Evolutionary conservation across 2,113 vertebrate genomes (phyloP), one percentile per base, ranked within the genome.

Genomic region (Dipodomys merriami): DNA sequence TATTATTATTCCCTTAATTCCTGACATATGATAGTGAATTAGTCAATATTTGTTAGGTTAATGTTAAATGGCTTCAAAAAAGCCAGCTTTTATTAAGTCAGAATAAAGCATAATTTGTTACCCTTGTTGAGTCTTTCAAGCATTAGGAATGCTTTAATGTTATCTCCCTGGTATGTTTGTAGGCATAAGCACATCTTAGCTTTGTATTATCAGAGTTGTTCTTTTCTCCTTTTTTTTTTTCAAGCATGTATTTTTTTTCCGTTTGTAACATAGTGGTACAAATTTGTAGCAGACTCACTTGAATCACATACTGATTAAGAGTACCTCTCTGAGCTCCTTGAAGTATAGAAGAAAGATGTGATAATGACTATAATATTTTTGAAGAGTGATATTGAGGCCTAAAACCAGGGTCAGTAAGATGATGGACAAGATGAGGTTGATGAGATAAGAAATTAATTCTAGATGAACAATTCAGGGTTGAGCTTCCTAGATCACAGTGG

Each of bases 401-500:
- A 88, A 76, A 82, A 44, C 29, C 29, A 8, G 33, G 39, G 67
- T 86, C 77, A 83, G 9, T 49, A 60, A 91, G 7, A 83, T 7
- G 2, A 20, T 53, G 12, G 39, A 76, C 73, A 53, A 85, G 57
- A 78, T 79, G 16, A 93, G 5, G 19, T 33, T 86, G 22, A 29
- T 65, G 67, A 73, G 62, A 46, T 79, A 81, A 89, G 77, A 84
- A 86, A 74, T 68, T 83, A 93, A 88, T 83, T 93, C 29, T 53
- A 53, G 25, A 92, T 84, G 80, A 94, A 84, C 0, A 0, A 72
- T 67, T 71, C 23, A 71, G 13, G 6, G 20, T 72, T 76, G 35
- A 46, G 33, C 18, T 91, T 7, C 46, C n/a, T 81, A 30, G 65
- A 68, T 22, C 68, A 88, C 1, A 67, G 33, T 29, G 15, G 10